phyloP scores from a whole-genome alignment of 1,140 invertebrate species.

The Halictus rubicundus region DNA sequence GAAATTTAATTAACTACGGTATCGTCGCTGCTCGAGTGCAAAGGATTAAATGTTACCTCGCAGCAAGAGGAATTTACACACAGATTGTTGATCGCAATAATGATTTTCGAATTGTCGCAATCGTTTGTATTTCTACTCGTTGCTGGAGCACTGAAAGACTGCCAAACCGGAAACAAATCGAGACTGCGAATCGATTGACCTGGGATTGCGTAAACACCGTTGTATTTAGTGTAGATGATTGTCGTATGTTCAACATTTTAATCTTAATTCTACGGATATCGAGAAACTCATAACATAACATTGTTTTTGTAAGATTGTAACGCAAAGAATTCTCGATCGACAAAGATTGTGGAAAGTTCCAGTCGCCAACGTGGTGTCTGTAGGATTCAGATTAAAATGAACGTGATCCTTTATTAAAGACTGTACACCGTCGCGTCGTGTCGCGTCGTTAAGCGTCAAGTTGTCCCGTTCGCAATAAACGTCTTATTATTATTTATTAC shows the following conservation, averaged over 20 bases:
- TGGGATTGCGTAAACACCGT: not conserved
- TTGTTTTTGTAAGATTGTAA: no score
- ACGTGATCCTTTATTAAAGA: not conserved
- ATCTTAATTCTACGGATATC: not conserved
- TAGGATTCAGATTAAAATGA: conserved; percentile 17
- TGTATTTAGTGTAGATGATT: not conserved
- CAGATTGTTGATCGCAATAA: not conserved
- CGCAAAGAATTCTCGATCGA: no score
- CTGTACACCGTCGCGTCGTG: no score
- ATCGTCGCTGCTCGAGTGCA: no score
- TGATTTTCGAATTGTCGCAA: not conserved
- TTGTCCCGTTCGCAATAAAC: not conserved
- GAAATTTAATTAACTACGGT: no score
- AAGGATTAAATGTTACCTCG: no score
- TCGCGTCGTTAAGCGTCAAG: not conserved
- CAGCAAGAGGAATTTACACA: not conserved
- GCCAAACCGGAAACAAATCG: conserved; percentile 2
- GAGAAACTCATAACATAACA: no score
- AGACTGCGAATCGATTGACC: conserved; percentile 27
- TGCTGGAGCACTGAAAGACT: not conserved
- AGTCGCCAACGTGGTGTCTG: not conserved
- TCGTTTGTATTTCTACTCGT: not conserved
- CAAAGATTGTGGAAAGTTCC: not conserved
- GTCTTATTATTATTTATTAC: not conserved
- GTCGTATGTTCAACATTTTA: not conserved